Evolutionary conservation across 2,113 vertebrate genomes (phyloP).

Genomic region (Erpornis zantholeuca): DNA sequence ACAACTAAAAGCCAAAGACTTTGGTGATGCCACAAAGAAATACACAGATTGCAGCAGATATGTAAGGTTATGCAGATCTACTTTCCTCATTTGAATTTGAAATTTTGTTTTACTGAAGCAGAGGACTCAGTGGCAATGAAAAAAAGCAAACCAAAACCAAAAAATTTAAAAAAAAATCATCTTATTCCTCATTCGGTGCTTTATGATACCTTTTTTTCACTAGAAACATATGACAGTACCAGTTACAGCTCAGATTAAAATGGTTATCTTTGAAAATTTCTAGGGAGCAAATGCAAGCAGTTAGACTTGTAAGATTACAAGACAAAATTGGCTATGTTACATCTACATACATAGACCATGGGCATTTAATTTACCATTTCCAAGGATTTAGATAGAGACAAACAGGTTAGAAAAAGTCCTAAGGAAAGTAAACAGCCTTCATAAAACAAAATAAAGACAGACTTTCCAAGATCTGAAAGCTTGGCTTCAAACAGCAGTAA

Average conservation of each 20-base stretch:
- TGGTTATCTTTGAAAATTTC: background rate
- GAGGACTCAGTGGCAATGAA: background rate
- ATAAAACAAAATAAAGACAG: background rate
- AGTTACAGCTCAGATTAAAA: background rate
- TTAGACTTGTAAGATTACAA: background rate
- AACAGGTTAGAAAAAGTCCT: background rate
- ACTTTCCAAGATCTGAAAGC: background rate
- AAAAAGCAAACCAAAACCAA: background rate
- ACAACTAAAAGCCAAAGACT: background rate
- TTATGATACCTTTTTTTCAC: background rate
- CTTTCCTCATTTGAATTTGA: background rate
- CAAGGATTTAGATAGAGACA: background rate
- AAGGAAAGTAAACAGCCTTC: constrained; percentile 11
- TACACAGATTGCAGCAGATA: background rate
- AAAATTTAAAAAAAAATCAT: background rate
- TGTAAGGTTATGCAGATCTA: background rate
- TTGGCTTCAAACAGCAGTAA: background rate
- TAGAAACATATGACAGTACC: background rate
- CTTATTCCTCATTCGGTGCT: background rate
- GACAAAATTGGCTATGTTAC: background rate
- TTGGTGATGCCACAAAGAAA: background rate
- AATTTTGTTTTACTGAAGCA: background rate
- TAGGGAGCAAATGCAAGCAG: background rate
- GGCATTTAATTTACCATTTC: background rate
- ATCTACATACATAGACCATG: background rate